Conservation (phyloP, 2,797 vertebrate genomes). For the Phataginus tetradactyla region DNA sequence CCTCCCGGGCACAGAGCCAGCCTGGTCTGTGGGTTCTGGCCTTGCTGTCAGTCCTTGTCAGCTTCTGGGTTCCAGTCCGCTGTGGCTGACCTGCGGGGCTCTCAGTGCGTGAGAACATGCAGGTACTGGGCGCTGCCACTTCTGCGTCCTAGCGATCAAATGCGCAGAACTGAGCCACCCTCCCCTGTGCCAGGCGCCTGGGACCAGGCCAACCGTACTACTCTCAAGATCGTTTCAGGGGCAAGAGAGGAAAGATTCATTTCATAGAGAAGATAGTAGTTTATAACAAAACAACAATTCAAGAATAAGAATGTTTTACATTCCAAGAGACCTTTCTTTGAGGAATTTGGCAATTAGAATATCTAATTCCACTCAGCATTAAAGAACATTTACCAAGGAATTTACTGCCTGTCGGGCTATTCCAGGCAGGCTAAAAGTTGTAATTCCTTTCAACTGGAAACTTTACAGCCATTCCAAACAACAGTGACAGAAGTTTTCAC, state of each 20-base stretch:
- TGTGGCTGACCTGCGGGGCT: not conserved
- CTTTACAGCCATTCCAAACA: not conserved
- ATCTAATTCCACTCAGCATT: constrained; percentile 4
- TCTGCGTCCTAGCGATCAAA: not conserved
- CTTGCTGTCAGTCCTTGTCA: not conserved
- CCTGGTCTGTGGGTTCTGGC: not conserved
- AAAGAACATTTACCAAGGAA: not conserved
- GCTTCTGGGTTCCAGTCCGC: not conserved
- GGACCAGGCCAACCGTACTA: not conserved
- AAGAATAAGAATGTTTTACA: constrained; percentile 24
- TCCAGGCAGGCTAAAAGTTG: constrained; percentile 16
- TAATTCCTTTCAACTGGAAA: not conserved
- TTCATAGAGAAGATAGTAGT: constrained; percentile 11
- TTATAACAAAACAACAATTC: not conserved
- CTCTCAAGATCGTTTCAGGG: not conserved
- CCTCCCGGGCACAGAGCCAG: not conserved
- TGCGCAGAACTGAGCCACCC: not conserved
- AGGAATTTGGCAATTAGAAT: constrained; percentile 24
- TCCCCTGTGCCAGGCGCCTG: not conserved
- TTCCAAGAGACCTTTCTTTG: not conserved
- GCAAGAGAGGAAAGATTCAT: not conserved
- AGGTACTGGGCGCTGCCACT: not conserved
- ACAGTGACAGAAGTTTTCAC: not conserved
- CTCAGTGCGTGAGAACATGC: not conserved
- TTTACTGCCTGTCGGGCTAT: not conserved